Conservation (phyloP, 1,140 invertebrate genomes). For the Dendroctonus ponderosae region DNA sequence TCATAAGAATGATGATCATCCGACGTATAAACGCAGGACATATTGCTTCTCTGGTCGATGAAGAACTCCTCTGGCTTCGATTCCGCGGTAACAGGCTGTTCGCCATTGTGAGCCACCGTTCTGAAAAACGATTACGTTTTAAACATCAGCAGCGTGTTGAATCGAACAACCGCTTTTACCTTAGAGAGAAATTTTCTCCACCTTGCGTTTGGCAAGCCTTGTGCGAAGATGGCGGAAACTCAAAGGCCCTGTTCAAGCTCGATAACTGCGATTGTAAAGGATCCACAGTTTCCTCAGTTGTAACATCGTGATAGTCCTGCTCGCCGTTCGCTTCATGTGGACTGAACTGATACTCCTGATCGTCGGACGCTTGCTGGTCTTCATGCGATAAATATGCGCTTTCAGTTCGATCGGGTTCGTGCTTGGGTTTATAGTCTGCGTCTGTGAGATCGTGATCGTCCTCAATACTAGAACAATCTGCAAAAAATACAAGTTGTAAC, state of each 20-base stretch:
- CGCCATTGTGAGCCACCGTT: conserved; percentile 15
- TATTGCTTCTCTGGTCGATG: conserved; percentile 32
- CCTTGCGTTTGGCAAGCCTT: conserved; percentile 47
- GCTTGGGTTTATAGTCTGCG: conserved; percentile 15
- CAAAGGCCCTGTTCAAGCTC: not conserved
- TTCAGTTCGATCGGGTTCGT: conserved; percentile 6
- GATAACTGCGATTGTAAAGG: conserved; percentile 19
- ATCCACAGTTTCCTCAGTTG: conserved; percentile 31
- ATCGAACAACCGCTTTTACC: conserved; percentile 13
- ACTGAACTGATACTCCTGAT: no score
- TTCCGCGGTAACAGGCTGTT: conserved; percentile 9
- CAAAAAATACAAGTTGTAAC: no score
- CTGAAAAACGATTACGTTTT: not conserved
- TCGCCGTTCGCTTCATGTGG: no score
- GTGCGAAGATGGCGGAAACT: conserved; percentile 36
- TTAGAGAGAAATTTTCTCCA: conserved; percentile 28
- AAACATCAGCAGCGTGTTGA: not conserved
- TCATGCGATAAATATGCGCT: conserved; percentile 9
- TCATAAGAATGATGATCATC: conserved; percentile 29
- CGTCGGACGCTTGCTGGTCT: not conserved
- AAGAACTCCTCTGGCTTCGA: conserved; percentile 28
- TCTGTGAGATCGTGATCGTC: not conserved
- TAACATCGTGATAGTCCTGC: not conserved
- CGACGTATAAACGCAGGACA: conserved; percentile 19
- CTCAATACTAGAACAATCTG: no score